Evolutionary conservation across 2,797 vertebrate genomes (phyloP).

Genomic region (Phoeniculus purpureus): DNA sequence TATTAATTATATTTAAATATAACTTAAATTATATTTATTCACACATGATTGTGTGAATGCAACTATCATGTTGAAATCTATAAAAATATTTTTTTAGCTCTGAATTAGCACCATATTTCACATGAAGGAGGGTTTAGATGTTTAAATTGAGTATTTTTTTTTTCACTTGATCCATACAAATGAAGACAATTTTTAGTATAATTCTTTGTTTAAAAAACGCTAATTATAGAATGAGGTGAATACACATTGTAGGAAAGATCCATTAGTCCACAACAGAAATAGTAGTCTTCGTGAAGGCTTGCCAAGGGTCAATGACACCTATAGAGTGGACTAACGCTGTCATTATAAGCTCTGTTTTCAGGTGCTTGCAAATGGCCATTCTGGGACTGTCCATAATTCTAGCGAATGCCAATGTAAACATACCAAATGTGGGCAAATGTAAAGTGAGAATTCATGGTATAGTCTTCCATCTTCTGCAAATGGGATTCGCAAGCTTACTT

Average conservation of each 20-base stretch:
- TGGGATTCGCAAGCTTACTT: not conserved
- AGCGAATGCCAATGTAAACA: not conserved
- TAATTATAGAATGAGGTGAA: not conserved
- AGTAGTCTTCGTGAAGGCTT: not conserved
- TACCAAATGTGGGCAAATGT: not conserved
- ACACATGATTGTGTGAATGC: no score
- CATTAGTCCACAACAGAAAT: not conserved
- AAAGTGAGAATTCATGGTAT: not conserved
- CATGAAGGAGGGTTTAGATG: not conserved
- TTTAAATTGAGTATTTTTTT: slow-evolving; percentile 11
- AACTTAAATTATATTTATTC: no score
- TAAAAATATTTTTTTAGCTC: slow-evolving; percentile 37
- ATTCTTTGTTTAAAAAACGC: not conserved
- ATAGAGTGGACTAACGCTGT: not conserved
- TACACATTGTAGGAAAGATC: not conserved
- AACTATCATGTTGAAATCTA: slow-evolving; percentile 20
- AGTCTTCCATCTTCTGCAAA: not conserved
- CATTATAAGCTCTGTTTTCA: not conserved
- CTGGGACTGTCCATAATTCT: not conserved
- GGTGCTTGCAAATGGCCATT: not conserved
- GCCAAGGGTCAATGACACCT: not conserved
- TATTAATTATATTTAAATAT: no score
- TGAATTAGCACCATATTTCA: slow-evolving; percentile 28
- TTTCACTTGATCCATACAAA: not conserved
- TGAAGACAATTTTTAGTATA: not conserved